Evolutionary conservation across 2,888 invertebrate species (phyloP).

Genomic region (Philaethria dido): DNA sequence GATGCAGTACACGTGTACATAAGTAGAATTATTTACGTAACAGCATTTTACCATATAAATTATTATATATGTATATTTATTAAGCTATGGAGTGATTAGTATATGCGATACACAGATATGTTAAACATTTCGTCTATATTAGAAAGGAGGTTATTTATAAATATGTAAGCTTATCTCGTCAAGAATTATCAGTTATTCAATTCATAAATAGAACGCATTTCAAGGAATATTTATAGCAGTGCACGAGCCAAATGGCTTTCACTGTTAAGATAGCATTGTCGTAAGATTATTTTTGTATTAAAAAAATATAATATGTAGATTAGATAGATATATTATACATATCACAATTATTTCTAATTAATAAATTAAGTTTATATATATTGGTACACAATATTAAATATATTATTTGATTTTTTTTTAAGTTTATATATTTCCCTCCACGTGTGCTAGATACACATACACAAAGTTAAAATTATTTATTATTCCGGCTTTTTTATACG

Average conservation of each 20-base stretch:
- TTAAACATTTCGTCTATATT: not conserved
- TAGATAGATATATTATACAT: not conserved
- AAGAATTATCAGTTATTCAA: constrained; percentile 16
- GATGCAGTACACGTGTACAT: not conserved
- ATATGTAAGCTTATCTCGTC: constrained; percentile 10
- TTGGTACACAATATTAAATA: not conserved
- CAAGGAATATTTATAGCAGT: constrained; percentile 61
- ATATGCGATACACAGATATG: not conserved
- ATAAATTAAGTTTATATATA: too few relatives aligned
- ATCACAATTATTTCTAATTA: too few relatives aligned
- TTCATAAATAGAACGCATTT: constrained; percentile 36
- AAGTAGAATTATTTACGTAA: constrained; percentile 14
- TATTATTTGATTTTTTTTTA: not conserved
- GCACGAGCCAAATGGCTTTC: constrained; percentile 75
- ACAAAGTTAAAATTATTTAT: too few relatives aligned
- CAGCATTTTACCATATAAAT: not conserved
- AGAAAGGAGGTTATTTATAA: constrained; percentile 5
- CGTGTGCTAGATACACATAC: too few relatives aligned
- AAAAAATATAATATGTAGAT: constrained; percentile 34
- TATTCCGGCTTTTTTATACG: too few relatives aligned
- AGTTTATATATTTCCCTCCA: too few relatives aligned
- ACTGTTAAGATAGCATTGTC: constrained; percentile 58
- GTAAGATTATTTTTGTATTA: constrained; percentile 40
- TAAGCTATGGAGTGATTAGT: too few relatives aligned
- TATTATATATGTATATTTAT: too few relatives aligned